Evolutionary conservation across 2,888 invertebrate genomes (phyloP).

Genomic region (Cheilosia grossa): DNA sequence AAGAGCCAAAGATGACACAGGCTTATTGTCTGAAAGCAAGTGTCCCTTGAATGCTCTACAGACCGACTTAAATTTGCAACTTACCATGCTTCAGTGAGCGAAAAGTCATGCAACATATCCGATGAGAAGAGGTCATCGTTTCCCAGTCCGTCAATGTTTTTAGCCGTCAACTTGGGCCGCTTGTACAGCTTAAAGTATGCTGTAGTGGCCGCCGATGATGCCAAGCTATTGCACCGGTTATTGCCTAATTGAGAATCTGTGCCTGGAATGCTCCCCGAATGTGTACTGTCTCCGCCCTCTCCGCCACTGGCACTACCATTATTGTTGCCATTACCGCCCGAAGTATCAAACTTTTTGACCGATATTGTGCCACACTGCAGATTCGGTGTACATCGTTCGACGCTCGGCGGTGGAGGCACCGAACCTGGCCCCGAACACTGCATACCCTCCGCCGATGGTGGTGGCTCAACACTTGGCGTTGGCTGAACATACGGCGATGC

Average conservation of each 20-base stretch:
- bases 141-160: slow-evolving; percentile 90
- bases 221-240: slow-evolving; percentile 59
- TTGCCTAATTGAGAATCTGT: slow-evolving; percentile 62
- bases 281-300: slow-evolving; percentile 41
- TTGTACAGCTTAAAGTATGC: slow-evolving; percentile 84
- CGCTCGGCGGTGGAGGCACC: slow-evolving; percentile 79
- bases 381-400: slow-evolving; percentile 77
- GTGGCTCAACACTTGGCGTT: slow-evolving; percentile 82
- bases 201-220: slow-evolving; percentile 78
- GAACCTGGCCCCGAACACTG: slow-evolving; percentile 77
- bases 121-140: slow-evolving; percentile 92
- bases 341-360: slow-evolving; percentile 80
- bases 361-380: slow-evolving; percentile 80
- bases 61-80: slow-evolving; percentile 77
- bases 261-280: slow-evolving; percentile 65
- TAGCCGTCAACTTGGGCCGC: slow-evolving; percentile 90
- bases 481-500: slow-evolving; percentile 83
- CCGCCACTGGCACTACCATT: slow-evolving; percentile 31
- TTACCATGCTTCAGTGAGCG: slow-evolving; percentile 92
- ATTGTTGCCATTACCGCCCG: slow-evolving; percentile 30
- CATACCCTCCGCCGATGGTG: slow-evolving; percentile 79
- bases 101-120: slow-evolving; percentile 94
- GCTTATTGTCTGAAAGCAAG: slow-evolving; percentile 66
- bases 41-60: slow-evolving; percentile 76
- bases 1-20: slow-evolving; percentile 77